Conservation (phyloP, 2,888 invertebrate species). For the Achlya flavicornis region DNA sequence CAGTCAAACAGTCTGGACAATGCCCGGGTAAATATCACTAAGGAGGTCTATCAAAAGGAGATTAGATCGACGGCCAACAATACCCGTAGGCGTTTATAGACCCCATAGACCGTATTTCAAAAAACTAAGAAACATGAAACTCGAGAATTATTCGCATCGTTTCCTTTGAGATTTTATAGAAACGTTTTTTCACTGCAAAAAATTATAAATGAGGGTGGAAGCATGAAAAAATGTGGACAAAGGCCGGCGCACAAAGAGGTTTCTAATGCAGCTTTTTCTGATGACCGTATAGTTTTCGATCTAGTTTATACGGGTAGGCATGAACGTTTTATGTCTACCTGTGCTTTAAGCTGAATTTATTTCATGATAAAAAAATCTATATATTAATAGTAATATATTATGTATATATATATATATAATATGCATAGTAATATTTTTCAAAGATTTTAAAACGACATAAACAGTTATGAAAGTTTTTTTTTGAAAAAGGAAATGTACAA, state of each 20-base stretch:
- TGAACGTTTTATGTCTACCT: conserved; percentile 34
- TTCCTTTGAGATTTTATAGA: conserved; percentile 79
- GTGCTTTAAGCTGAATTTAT: conserved; percentile 25
- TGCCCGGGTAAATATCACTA: conserved; percentile 67
- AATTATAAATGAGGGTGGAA: conserved; percentile 74
- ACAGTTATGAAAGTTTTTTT: no score
- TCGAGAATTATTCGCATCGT: conserved; percentile 82
- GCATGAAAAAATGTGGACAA: conserved; percentile 76
- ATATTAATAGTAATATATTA: neutral
- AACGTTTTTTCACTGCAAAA: conserved; percentile 80
- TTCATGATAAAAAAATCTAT: neutral
- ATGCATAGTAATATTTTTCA: no score
- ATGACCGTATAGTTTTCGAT: conserved; percentile 62
- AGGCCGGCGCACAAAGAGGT: conserved; percentile 70
- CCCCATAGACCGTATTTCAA: conserved; percentile 49
- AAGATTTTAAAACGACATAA: no score
- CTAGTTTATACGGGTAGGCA: conserved; percentile 41
- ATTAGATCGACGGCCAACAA: conserved; percentile 77
- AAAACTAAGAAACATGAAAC: conserved; percentile 80
- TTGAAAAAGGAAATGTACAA: no score
- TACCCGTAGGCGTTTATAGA: conserved; percentile 72
- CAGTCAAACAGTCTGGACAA: conserved; percentile 71
- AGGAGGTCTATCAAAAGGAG: conserved; percentile 81
- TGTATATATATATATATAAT: no score
- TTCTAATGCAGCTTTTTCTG: conserved; percentile 71